Conservation (phyloP, 2,888 invertebrate genomes). For the Tenthredo notha region DNA sequence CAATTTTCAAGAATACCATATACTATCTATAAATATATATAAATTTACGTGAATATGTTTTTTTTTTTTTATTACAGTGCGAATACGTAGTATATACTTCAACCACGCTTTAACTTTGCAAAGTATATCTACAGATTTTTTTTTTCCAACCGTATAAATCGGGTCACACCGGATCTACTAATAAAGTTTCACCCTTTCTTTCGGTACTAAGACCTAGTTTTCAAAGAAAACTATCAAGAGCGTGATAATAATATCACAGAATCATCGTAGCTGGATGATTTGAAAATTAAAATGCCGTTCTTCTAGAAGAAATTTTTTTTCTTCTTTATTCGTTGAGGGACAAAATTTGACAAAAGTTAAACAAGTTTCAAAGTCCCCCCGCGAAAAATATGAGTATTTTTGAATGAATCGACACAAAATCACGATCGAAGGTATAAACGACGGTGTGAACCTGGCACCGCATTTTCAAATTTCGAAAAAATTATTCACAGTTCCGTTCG, state of each 20-base stretch:
- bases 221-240: not conserved
- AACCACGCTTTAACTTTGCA: not conserved
- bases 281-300: not conserved
- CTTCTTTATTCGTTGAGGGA: too few species aligned
- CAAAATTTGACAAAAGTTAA: too few species aligned
- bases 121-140: not conserved
- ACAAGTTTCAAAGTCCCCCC: not conserved
- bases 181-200: not conserved
- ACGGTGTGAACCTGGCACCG: too few species aligned
- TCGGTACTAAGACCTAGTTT: not conserved
- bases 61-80: not conserved
- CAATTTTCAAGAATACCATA: constrained; percentile 32
- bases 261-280: not conserved
- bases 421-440: not conserved
- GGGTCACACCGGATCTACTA: not conserved
- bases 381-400: not conserved
- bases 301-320: too few species aligned
- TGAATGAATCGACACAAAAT: not conserved
- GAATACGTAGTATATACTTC: not conserved
- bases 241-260: not conserved
- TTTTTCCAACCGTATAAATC: not conserved
- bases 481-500: too few species aligned
- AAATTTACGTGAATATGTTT: not conserved
- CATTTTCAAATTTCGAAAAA: too few species aligned
- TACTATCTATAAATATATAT: not conserved